Conservation (phyloP, 2,888 invertebrate genomes). For the Leptarthrus brevirostris region DNA sequence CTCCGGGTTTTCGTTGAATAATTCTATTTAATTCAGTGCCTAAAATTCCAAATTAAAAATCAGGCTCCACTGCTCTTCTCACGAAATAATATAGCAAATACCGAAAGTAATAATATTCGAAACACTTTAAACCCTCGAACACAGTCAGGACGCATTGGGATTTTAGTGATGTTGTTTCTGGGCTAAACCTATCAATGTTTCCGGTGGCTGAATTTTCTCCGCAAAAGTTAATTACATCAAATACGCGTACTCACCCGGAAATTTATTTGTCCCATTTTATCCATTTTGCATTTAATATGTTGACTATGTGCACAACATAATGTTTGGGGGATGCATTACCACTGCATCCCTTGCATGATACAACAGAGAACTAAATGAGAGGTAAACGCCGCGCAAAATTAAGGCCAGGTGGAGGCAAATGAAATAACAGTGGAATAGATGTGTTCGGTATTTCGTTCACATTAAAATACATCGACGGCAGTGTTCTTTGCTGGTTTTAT, state of each 20-base stretch:
- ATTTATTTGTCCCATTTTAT: slow-evolving; percentile 39
- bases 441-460: neutral
- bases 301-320: neutral
- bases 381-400: slow-evolving; percentile 12
- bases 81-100: too few species aligned
- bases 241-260: slow-evolving; percentile 27
- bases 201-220: slow-evolving; percentile 16
- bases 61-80: too few species aligned
- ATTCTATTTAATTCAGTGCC: too few species aligned
- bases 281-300: slow-evolving; percentile 31
- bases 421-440: slow-evolving; percentile 12
- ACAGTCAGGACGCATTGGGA: too few species aligned
- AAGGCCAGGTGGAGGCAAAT: slow-evolving; percentile 16
- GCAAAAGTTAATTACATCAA: slow-evolving; percentile 38
- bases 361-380: neutral
- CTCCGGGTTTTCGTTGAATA: too few species aligned
- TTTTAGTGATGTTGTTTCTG: slow-evolving; percentile 19
- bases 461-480: slow-evolving; percentile 26
- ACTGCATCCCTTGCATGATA: neutral
- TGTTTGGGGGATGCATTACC: neutral
- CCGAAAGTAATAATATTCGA: too few species aligned
- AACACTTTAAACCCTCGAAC: too few species aligned
- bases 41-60: too few species aligned
- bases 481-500: slow-evolving; percentile 22
- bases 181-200: slow-evolving; percentile 9